These are phyloP conservation scores for Platycheirus rosarum DNA, from an alignment of 2,888 invertebrate species.

Conservation along the genomic window DNA sequence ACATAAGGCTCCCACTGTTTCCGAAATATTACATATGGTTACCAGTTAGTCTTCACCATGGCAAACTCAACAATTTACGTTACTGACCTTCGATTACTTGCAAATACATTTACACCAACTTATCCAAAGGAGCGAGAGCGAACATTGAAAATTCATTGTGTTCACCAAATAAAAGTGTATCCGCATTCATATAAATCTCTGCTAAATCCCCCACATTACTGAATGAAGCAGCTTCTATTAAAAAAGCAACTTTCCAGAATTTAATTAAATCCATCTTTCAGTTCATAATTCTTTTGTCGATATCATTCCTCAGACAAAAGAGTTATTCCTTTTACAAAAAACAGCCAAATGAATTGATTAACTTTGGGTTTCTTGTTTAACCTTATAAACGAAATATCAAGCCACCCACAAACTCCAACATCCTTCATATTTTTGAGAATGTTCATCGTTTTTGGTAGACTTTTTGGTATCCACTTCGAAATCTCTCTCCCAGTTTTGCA, in stretches of 20 bases:
- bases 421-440: slow-evolving; percentile 27
- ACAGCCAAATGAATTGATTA: slow-evolving; percentile 63
- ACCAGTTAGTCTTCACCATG: background rate
- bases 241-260: too few species aligned
- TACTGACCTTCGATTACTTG: slow-evolving; percentile 66
- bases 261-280: slow-evolving; percentile 18
- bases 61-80: slow-evolving; percentile 17
- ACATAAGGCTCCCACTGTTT: too few species aligned
- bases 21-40: background rate
- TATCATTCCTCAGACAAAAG: slow-evolving; percentile 22
- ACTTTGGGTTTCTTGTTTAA: slow-evolving; percentile 45
- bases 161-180: too few species aligned
- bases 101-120: slow-evolving; percentile 14
- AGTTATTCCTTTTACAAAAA: slow-evolving; percentile 27
- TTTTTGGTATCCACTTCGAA: slow-evolving; percentile 20
- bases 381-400: slow-evolving; percentile 11
- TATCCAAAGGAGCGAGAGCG: background rate
- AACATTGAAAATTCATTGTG: background rate
- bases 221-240: too few species aligned
- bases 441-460: slow-evolving; percentile 25
- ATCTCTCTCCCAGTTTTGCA: slow-evolving; percentile 29
- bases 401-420: background rate
- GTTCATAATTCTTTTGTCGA: background rate
- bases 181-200: too few species aligned
- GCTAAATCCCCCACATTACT: too few species aligned